Evolutionary conservation across 1,140 invertebrate species (phyloP).

Genomic region (Pogonomyrmex californicus): DNA sequence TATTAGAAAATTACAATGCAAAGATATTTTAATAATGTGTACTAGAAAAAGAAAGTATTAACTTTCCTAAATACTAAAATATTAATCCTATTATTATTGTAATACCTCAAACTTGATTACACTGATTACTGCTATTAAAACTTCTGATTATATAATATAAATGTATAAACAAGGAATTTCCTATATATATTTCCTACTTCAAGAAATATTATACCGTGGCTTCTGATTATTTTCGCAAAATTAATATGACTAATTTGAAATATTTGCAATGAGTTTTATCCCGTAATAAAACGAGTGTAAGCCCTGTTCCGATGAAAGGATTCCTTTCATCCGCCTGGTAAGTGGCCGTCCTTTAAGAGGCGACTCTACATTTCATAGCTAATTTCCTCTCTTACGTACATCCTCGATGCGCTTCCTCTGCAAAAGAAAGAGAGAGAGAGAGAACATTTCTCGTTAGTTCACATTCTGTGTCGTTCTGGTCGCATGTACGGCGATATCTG

Average conservation of each 20-base stretch:
- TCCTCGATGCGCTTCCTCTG: conserved; percentile 89
- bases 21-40: not conserved
- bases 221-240: conserved; percentile 28
- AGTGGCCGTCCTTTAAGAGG: conserved; percentile 59
- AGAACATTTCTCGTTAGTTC: conserved; percentile 60
- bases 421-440: conserved; percentile 84
- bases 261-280: conserved; percentile 23
- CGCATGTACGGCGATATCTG: conserved; percentile 33
- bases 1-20: not conserved
- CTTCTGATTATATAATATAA: not conserved
- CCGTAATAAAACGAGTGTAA: conserved; percentile 33
- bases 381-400: conserved; percentile 86
- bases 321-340: conserved; percentile 49
- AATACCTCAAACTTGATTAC: not conserved
- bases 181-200: not conserved
- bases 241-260: conserved; percentile 35
- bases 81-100: not conserved
- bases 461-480: not conserved
- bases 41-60: not conserved
- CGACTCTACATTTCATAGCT: conserved; percentile 63
- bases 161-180: not conserved
- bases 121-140: not conserved
- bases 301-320: conserved; percentile 46
- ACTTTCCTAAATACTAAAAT: not conserved
- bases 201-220: not conserved